A percentile compares a stretch with the other conserved stretches of the same genome.
These are phyloP conservation scores for Ruditapes philippinarum DNA, from an alignment of 1,140 invertebrate genomes.

Conservation along the genomic window DNA sequence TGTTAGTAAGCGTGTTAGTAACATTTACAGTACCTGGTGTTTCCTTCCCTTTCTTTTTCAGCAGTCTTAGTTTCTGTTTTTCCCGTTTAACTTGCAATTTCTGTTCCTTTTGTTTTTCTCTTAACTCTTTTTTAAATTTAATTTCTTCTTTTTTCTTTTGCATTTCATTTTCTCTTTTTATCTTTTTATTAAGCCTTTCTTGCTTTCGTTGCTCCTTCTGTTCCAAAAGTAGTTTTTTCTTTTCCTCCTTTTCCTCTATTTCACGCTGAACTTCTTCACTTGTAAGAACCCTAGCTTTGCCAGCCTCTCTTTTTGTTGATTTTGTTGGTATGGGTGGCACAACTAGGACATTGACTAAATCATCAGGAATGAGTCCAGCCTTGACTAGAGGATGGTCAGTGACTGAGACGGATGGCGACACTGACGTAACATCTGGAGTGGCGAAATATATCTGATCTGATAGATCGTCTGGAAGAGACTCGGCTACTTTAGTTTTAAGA, in stretches of 20 bases:
- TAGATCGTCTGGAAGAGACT: not conserved
- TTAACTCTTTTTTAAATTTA: slow-evolving; percentile 20
- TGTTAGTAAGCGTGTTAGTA: not conserved
- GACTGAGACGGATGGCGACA: too few relatives aligned
- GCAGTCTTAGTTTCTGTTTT: not conserved
- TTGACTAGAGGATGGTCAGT: slow-evolving; percentile 24
- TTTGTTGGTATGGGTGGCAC: slow-evolving; percentile 9
- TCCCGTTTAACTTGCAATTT: not conserved
- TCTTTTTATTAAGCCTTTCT: slow-evolving; percentile 4
- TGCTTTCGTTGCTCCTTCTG: slow-evolving; percentile 19
- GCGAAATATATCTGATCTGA: not conserved
- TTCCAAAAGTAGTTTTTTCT: not conserved
- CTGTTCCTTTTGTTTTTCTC: not conserved
- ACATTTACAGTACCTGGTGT: not conserved
- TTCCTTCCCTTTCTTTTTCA: not conserved
- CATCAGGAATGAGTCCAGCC: slow-evolving; percentile 48
- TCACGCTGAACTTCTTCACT: slow-evolving; percentile 27
- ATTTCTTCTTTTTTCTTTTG: too few relatives aligned
- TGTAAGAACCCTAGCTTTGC: slow-evolving; percentile 19
- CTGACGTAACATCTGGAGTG: too few relatives aligned
- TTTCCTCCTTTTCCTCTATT: slow-evolving; percentile 30
- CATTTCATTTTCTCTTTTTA: not conserved
- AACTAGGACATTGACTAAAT: too few relatives aligned
- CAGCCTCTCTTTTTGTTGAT: not conserved
- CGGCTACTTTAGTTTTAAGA: too few relatives aligned